These are phyloP conservation scores for Lasioglossum villosulum DNA, from an alignment of 2,888 invertebrate species.

Conservation along the genomic window DNA sequence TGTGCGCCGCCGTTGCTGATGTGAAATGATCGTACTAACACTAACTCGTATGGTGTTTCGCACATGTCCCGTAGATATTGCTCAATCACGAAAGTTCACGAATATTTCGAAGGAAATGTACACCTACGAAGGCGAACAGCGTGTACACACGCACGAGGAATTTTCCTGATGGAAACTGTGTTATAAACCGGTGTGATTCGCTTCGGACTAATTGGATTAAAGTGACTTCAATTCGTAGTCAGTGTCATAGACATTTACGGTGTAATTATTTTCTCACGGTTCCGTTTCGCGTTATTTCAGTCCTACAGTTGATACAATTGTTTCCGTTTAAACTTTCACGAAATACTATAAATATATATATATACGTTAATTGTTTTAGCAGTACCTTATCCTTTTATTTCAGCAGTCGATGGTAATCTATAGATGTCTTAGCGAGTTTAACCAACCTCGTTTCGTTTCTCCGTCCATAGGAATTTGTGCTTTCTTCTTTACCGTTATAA, in stretches of 20 bases:
- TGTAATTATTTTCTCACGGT: constrained; percentile 45
- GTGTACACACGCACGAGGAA: background rate
- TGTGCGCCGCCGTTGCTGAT: background rate
- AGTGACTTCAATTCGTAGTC: constrained; percentile 32
- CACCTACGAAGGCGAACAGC: constrained; percentile 15
- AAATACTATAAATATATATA: background rate
- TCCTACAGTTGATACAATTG: background rate
- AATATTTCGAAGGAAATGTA: constrained; percentile 20
- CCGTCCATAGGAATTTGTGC: constrained; percentile 30
- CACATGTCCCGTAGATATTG: constrained; percentile 27
- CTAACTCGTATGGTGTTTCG: background rate
- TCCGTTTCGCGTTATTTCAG: constrained; percentile 14
- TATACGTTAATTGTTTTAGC: background rate
- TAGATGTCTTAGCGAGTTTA: constrained; percentile 19
- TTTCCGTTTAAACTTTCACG: background rate
- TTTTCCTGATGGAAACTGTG: background rate
- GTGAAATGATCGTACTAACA: background rate
- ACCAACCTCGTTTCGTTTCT: constrained; percentile 27
- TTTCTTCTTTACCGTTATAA: constrained; percentile 50
- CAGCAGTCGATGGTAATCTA: constrained; percentile 28
- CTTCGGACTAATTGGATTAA: constrained; percentile 21
- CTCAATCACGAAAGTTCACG: constrained; percentile 42
- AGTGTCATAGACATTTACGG: constrained; percentile 21
- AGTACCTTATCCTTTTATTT: constrained; percentile 15
- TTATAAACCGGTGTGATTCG: background rate